phyloP scores from a whole-genome alignment of 2,113 vertebrate genomes.

The Leptocoma aspasia region DNA sequence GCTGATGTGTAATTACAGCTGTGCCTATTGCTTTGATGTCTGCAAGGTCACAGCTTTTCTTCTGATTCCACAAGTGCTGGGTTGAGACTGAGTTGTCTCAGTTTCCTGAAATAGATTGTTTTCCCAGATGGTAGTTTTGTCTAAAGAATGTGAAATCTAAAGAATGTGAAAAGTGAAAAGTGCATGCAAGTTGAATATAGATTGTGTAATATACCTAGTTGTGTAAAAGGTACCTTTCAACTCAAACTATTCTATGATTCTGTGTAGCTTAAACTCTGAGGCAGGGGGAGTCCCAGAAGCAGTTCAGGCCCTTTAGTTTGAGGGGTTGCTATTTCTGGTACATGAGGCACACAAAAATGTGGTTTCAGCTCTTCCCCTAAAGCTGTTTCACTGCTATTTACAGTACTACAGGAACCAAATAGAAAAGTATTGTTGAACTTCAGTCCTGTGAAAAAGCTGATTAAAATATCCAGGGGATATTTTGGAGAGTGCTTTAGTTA shows the following conservation, averaged over 20 bases:
- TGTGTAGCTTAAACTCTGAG: background rate
- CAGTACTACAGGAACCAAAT: background rate
- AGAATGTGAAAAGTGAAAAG: background rate
- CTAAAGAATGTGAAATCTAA: background rate
- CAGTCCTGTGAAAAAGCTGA: background rate
- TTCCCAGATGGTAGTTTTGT: slow-evolving; percentile 9
- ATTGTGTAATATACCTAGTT: background rate
- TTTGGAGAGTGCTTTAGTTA: background rate
- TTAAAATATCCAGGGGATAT: background rate
- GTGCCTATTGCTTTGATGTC: background rate
- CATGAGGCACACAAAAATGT: background rate
- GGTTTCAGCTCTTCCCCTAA: background rate
- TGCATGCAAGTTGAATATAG: background rate
- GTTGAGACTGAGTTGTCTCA: background rate
- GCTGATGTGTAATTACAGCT: background rate
- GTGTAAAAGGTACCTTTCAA: background rate
- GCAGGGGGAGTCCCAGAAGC: background rate
- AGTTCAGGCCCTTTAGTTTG: background rate
- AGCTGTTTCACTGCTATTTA: background rate
- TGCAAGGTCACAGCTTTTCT: slow-evolving; percentile 31
- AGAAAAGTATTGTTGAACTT: background rate
- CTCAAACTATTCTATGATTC: background rate
- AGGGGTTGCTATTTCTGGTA: background rate
- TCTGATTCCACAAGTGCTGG: background rate
- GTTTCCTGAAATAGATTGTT: slow-evolving; percentile 33